Evolutionary conservation across 1,140 invertebrate genomes (phyloP), one percentile per base, ranked within the genome.

Genomic region (Cydia splendana): DNA sequence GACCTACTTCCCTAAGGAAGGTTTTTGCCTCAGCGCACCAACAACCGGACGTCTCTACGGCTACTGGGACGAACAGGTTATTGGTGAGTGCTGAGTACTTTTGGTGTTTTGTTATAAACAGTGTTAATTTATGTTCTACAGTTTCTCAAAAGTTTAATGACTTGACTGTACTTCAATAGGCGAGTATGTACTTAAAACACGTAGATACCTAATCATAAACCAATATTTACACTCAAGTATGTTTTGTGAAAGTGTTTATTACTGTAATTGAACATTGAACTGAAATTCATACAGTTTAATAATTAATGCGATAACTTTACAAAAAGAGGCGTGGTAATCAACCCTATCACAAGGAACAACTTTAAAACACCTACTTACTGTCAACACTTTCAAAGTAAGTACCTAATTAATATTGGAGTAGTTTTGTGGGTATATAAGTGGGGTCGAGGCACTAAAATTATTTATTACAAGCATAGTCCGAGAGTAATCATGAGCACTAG

Each of bases 281-380:
- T 69, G 2, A 30, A n/a, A 71, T 71, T 71, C 34, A 45, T 34
- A 6, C 34, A 13, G 12, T 42, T 42, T 18, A 71, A 38, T 71
- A 18, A 69, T 71, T 71, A 2, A 71, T 18, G 34, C 9, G 67
- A 38, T 38, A 71, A 71, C 15, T 71, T 71, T 42, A 71, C 30
- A 24, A 38, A 38, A 18, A 34, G 30, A 71, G 67, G 67, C 67
- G 67, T 71, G 67, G 28, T 18, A 71, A 71, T 71, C 67, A 71
- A 71, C 67, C 34, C 34, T 71, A 38, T 71, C 38, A 42, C n/a
- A 5, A 71, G 67, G n/a, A 71, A 71, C 30, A 34, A 69, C 67
- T 45, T 71, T 71, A 42, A 69, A 71, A 71, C 67, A 38, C 34
- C 34, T 18, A 71, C n/a, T 71, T 34, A 38, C 67, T 20, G 67